Base-by-base conservation (phyloP, 2,797 vertebrate species). In the Orientallactaga sibirica region DNA sequence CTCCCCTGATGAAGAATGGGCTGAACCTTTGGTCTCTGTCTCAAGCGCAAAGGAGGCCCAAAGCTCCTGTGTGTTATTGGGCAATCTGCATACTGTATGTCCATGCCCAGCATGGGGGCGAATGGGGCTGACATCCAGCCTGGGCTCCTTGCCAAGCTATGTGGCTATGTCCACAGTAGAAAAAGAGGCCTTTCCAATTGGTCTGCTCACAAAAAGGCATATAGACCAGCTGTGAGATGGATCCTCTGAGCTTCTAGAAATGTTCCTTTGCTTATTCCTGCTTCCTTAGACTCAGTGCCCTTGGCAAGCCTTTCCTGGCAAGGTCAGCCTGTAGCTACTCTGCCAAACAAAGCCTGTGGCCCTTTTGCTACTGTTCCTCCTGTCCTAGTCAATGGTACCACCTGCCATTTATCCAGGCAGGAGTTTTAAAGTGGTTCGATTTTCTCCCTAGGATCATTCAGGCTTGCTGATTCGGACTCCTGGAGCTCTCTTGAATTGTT, bases 181-280 rank as follows among this genome's bases (percentile, higher is more conserved):
- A 52, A 76, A 70, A 25, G 73, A 7, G 61, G 37, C 12, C 27
- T 55, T 86, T 43, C 73, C 73, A 81, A 61, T 5, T 73, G 71
- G 58, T 62, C 76, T 43, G 37, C 20, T 76, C 58, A 62, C 25
- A 81, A 86, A 29, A 67, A 18, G n/a, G 14, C 9, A 24, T 3
- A 62, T 4, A 89, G 76, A 24, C 16, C 10, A 66, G 41, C 14
- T 43, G 22, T 25, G 19, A 64, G 11, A 37, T 2, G 15, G 48
- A 75, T 74, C 22, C 14, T 73, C 43, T 78, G 20, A 29, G 88
- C 25, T 61, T 88, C 55, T 24, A 76, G 85, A 95, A 88, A 81
- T 20, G 68, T 12, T 74, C 52, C 61, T 68, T 48, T 62, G 76
- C 55, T 86, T 90, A 68, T 29, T 79, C 41, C 43, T 82, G 81